phyloP scores from a whole-genome alignment of 2,797 vertebrate species.

The Rhynchonycteris naso region DNA sequence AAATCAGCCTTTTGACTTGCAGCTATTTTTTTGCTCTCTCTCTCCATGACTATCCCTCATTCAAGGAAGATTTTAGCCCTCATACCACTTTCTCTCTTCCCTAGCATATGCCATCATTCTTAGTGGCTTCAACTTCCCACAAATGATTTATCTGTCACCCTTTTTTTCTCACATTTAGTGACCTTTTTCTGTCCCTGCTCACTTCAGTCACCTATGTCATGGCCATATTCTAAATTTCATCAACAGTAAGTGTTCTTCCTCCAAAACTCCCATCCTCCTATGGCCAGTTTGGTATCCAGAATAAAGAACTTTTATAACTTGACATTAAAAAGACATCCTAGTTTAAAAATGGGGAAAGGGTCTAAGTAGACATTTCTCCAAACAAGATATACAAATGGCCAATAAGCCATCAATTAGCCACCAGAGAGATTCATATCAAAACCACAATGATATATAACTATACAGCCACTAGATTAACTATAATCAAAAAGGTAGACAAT shows the following conservation, averaged over 20 bases:
- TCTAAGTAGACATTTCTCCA: background rate
- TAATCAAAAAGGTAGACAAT: background rate
- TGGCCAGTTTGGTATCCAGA: background rate
- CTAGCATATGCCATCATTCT: background rate
- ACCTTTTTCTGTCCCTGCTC: background rate
- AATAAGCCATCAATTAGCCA: background rate
- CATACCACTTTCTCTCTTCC: background rate
- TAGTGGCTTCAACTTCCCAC: background rate
- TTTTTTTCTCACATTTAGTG: background rate
- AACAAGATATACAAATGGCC: background rate
- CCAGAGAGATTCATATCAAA: conserved; percentile 20
- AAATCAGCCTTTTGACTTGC: background rate
- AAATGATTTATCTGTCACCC: background rate
- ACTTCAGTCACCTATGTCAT: background rate
- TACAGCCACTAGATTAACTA: background rate
- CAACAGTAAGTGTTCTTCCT: background rate
- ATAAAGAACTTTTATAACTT: conserved; percentile 5
- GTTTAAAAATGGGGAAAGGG: background rate
- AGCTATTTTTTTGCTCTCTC: background rate
- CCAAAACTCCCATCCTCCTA: background rate
- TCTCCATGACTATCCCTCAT: background rate
- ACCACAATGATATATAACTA: background rate
- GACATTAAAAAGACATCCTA: background rate
- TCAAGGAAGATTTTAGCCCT: background rate
- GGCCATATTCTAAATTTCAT: background rate